A percentile compares a stretch with the other conserved stretches of the same genome.
These are phyloP conservation scores for Chascanopsetta lugubris DNA, from an alignment of 2,113 vertebrate genomes.

Conservation along the genomic window DNA sequence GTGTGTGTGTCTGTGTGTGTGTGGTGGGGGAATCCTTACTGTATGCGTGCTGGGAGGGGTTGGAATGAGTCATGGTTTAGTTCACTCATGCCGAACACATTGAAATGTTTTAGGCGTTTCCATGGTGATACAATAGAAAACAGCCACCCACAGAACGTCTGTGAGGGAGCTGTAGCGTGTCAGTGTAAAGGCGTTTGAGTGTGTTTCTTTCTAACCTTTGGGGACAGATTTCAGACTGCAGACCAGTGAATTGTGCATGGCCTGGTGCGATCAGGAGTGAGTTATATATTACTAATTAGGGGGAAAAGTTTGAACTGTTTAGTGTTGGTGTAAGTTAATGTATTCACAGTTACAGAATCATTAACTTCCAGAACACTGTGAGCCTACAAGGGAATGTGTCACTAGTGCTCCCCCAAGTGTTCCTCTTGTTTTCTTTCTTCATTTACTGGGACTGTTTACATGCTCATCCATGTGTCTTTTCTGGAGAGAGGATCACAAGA, in stretches of 20 bases:
- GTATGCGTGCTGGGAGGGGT: slow-evolving; percentile 63
- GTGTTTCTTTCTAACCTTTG: neutral
- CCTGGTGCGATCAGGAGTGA: neutral
- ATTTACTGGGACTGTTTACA: neutral
- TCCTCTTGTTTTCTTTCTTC: neutral
- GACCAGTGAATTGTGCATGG: neutral
- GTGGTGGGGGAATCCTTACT: slow-evolving; percentile 33
- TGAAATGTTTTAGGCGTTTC: slow-evolving; percentile 80
- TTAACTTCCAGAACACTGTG: slow-evolving; percentile 52
- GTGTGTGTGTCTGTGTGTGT: slow-evolving; percentile 11
- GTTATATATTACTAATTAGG: neutral
- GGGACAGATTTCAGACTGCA: neutral
- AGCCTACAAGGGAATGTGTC: slow-evolving; percentile 52
- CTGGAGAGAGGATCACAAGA: neutral
- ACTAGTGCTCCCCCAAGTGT: slow-evolving; percentile 29
- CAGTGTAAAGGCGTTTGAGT: slow-evolving; percentile 9
- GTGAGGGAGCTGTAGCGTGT: slow-evolving; percentile 13
- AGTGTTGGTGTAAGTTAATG: slow-evolving; percentile 12
- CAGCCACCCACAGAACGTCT: slow-evolving; percentile 52
- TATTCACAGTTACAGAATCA: slow-evolving; percentile 48
- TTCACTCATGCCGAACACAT: slow-evolving; percentile 72
- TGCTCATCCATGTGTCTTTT: neutral
- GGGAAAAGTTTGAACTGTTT: neutral
- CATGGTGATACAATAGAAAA: slow-evolving; percentile 72
- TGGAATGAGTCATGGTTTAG: slow-evolving; percentile 74